Percentiles rank a stretch among this genome's conserved stretches.
phyloP scores from a whole-genome alignment of 2,888 invertebrate genomes.

The Andrena praecox region DNA sequence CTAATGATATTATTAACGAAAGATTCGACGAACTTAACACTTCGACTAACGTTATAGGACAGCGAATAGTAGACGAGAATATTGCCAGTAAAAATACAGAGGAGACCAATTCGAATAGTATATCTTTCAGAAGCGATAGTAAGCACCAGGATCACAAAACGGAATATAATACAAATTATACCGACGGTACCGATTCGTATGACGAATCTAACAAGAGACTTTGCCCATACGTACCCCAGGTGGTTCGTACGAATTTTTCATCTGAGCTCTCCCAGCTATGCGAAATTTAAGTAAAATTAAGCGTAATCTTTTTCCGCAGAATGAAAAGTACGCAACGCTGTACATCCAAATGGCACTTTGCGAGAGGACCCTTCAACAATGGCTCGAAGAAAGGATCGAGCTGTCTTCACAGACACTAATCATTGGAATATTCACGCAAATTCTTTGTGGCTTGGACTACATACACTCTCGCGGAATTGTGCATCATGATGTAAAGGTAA shows the following conservation, averaged over 20 bases:
- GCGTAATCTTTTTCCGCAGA: conserved; percentile 52
- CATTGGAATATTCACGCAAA: conserved; percentile 89
- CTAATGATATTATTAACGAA: conserved; percentile 63
- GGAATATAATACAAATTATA: conserved; percentile 37
- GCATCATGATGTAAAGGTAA: conserved; percentile 92
- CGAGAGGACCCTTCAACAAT: conserved; percentile 90
- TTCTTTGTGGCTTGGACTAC: conserved; percentile 91
- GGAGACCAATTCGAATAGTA: conserved; percentile 71
- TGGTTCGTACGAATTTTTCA: conserved; percentile 33
- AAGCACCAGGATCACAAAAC: conserved; percentile 28
- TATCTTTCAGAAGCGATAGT: conserved; percentile 76
- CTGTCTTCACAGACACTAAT: conserved; percentile 81
- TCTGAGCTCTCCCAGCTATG: not conserved
- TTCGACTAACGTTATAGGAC: conserved; percentile 65
- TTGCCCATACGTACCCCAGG: conserved; percentile 66
- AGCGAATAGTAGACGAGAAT: conserved; percentile 60
- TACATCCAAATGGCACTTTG: conserved; percentile 95
- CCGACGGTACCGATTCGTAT: conserved; percentile 63
- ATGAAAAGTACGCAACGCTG: conserved; percentile 89
- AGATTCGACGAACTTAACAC: conserved; percentile 67
- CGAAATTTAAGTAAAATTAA: not conserved
- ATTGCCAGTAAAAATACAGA: conserved; percentile 43
- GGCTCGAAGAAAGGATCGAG: conserved; percentile 90
- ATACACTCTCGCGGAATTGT: conserved; percentile 92
- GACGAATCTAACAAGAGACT: conserved; percentile 33